Base-by-base conservation (phyloP, 2,113 vertebrate species). In the Zapornia atra region DNA sequence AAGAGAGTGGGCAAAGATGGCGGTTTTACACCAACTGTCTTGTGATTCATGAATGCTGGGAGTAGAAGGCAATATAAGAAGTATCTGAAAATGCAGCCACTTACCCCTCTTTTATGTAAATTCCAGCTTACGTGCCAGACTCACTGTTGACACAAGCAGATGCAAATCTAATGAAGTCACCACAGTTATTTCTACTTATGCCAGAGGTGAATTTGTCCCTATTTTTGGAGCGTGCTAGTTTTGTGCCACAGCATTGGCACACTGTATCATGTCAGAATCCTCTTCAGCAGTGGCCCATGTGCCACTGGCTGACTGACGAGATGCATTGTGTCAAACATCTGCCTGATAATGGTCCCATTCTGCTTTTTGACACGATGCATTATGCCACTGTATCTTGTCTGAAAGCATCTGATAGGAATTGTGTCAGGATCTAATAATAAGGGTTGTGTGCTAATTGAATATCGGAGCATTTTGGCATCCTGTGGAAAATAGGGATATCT, bases 101-200 rank as follows among this genome's bases (percentile, higher is more conserved):
- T 90, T 95, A 91, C 91, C 50, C 44, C 78, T 89, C 34, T 85
- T 88, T 65, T 82, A 54, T 82, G 73, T 69, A 66, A 95, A 96
- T 94, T 93, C 9, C 46, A 77, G 71, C 87, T 92, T 87, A 72
- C 0, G 0, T 83, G 84, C 95, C 93, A 88, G 88, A 70, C 42
- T 96, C 34, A 18, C 44, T 95, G 92, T 96, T 96, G 94, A 95
- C 91, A 85, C 77, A 96, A 95, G 93, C 82, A 95, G 92, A 96
- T 96, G 87, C 94, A 96, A 94, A 96, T 92, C 94, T 95, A 70
- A 86, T 96, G 90, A 97, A 96, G 95, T 97, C 96, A 97, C 84
- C 61, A 82, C 66, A 88, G 87, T 88, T 95, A 69, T 50, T 91
- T 66, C 90, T 82, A 4, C 87, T 91, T 63, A 68, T 87, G 92